Evolutionary conservation across 1,140 invertebrate genomes (phyloP), one percentile per base, ranked within the genome.

Genomic region (Drosophila micromelanica): DNA sequence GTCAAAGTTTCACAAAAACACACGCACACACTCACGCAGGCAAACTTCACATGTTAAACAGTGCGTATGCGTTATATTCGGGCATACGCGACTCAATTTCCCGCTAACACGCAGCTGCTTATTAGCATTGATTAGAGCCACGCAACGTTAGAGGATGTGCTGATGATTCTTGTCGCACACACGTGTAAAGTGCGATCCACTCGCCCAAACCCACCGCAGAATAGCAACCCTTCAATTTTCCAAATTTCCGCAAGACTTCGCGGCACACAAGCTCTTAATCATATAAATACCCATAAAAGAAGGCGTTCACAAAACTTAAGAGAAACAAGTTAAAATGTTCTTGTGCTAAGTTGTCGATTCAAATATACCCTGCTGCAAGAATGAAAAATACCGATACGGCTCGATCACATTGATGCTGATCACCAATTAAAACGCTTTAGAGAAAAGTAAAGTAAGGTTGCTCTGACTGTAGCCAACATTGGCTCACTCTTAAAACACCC

Each of bases 211-310:
- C 12, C 4, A 27, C 13, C 30, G 2, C 35, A 20, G 20, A 62
- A 67, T 38, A 48, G 65, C 68, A 45, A 56, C 52, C 13, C 20
- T 57, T 77, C 48, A 72, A 73, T 77, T 63, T 71, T 65, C 61
- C 61, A 80, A 69, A 81, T 86, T 78, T 81, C 60, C 82, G 45
- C 67, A 45, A 48, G 51, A 37, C 35, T 23, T 68, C 12, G 64
- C 73, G 49, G 62, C 68, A 77, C 51, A 68, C 73, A 85, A 85
- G 64, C 77, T 64, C 80, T 78, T 87, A 81, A 81, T 81, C 78
- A 76, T 73, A 67, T 65, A 62, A 78, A 81, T 63, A 62, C 42
- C 67, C 27, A 67, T 77, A 68, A 73, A 76, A 42, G 20, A 43
- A 38, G 45, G 23, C 37, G 40, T 38, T 40, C 40, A 5, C 63